Percentiles rank a stretch among this genome's conserved stretches.
These are phyloP conservation scores for Acronicta leporina DNA, from an alignment of 2,888 invertebrate species.

Conservation along the genomic window DNA sequence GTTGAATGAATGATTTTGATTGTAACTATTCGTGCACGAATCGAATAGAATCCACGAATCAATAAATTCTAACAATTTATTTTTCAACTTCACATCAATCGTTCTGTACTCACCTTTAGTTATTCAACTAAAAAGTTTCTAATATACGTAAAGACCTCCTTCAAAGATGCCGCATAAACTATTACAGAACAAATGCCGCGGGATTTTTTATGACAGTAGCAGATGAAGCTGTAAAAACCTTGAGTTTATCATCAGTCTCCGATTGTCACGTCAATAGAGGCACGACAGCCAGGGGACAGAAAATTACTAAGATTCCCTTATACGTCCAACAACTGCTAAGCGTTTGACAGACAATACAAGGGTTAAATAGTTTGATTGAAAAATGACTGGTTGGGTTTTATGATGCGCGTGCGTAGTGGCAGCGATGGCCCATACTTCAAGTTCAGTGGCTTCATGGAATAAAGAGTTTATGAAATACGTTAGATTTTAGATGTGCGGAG, in stretches of 20 bases:
- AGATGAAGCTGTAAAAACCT: slow-evolving; percentile 21
- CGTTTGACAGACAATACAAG: slow-evolving; percentile 33
- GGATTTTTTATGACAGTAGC: slow-evolving; percentile 22
- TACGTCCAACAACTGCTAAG: slow-evolving; percentile 23
- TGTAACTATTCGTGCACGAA: too few species aligned
- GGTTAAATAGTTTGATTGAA: slow-evolving; percentile 26
- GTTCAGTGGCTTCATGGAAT: background rate
- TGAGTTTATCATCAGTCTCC: slow-evolving; percentile 28
- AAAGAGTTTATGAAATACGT: background rate
- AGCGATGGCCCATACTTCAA: background rate
- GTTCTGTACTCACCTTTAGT: too few species aligned
- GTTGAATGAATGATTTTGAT: too few species aligned
- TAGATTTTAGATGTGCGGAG: too few species aligned
- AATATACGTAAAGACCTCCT: slow-evolving; percentile 38
- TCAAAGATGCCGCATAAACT: slow-evolving; percentile 12
- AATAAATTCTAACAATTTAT: too few species aligned
- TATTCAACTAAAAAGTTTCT: slow-evolving; percentile 24
- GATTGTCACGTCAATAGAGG: slow-evolving; percentile 41
- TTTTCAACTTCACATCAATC: too few species aligned
- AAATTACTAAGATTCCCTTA: slow-evolving; percentile 51
- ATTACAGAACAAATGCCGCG: slow-evolving; percentile 15
- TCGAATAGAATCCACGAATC: too few species aligned
- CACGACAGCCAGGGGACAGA: slow-evolving; percentile 20
- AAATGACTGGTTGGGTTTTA: slow-evolving; percentile 7
- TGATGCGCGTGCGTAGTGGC: slow-evolving; percentile 5